These are phyloP conservation scores for Pempheris klunzingeri DNA, from an alignment of 2,797 vertebrate species.

Conservation along the genomic window DNA sequence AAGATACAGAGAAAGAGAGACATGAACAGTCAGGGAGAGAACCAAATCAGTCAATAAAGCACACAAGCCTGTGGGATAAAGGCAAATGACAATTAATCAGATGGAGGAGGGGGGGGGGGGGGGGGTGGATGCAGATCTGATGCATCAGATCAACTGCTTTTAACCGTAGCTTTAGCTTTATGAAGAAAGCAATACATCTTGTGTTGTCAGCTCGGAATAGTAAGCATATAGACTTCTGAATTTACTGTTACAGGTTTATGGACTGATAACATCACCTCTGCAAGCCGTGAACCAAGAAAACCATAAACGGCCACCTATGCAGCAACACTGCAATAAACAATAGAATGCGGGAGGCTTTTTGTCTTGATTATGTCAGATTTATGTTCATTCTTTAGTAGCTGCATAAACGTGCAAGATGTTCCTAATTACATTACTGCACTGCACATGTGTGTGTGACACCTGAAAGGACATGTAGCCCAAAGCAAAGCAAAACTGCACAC, in stretches of 20 bases:
- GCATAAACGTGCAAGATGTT: neutral
- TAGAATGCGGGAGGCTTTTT: neutral
- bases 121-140: neutral
- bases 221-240: neutral
- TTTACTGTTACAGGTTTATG: constrained; percentile 20
- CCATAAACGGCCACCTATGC: neutral
- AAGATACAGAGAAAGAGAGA: neutral
- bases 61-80: neutral
- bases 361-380: neutral
- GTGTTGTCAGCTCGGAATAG: neutral
- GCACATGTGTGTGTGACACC: neutral
- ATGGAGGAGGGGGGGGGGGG: neutral
- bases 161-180: neutral
- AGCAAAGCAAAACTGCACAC: neutral
- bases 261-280: constrained; percentile 7
- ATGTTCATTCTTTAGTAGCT: neutral
- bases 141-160: neutral
- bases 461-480: neutral
- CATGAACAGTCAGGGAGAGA: too few species aligned
- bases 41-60: neutral
- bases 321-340: constrained; percentile 6
- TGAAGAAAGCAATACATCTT: neutral
- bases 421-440: neutral
- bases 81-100: neutral
- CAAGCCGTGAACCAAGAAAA: neutral